phyloP scores from a whole-genome alignment of 2,888 invertebrate genomes.

The Lypha dubia region DNA sequence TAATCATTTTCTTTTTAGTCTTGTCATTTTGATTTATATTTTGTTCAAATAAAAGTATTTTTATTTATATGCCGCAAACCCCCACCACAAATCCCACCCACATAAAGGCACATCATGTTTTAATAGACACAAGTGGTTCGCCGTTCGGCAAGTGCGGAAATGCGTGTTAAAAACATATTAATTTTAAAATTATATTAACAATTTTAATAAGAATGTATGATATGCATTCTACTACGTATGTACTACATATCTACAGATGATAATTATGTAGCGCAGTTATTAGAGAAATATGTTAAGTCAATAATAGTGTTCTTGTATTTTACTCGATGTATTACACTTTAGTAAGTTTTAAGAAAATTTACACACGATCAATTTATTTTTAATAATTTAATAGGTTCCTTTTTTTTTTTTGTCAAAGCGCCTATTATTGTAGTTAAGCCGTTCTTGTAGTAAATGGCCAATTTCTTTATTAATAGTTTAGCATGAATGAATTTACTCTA shows the following conservation, averaged over 20 bases:
- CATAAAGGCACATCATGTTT: not conserved
- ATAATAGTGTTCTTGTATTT: not conserved
- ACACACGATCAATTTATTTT: too few relatives aligned
- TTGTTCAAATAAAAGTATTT: not conserved
- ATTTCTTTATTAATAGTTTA: not conserved
- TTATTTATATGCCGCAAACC: not conserved
- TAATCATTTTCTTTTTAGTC: constrained; percentile 6
- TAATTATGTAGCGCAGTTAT: not conserved
- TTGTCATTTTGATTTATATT: constrained; percentile 10
- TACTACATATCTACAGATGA: not conserved
- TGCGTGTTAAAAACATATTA: constrained; percentile 53
- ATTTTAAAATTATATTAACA: constrained; percentile 34
- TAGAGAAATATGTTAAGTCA: not conserved
- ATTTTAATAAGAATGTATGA: constrained; percentile 1
- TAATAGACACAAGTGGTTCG: constrained; percentile 11
- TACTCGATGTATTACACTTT: not conserved
- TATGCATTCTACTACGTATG: not conserved
- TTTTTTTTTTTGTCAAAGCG: not conserved
- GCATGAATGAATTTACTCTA: not conserved
- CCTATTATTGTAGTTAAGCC: not conserved
- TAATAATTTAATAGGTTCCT: too few relatives aligned
- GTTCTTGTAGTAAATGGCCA: not conserved
- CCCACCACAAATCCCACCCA: not conserved
- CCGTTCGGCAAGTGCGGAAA: constrained; percentile 40
- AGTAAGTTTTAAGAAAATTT: not conserved